phyloP scores from a whole-genome alignment of 2,888 invertebrate genomes.

The Ophonus ardosiacus region DNA sequence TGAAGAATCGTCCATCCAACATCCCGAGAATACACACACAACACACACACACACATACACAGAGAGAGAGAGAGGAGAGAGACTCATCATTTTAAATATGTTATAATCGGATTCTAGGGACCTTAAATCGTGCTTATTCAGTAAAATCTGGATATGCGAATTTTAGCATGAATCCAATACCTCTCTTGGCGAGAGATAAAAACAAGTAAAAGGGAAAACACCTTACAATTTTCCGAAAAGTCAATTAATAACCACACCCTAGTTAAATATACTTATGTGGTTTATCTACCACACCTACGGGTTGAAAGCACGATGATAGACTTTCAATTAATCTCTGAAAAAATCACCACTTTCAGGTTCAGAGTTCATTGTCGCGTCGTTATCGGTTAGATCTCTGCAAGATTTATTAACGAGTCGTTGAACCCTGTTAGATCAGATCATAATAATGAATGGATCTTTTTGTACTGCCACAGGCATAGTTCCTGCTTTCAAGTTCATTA shows the following conservation, averaged over 20 bases:
- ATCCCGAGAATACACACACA: no score
- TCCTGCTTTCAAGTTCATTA: conserved; percentile 42
- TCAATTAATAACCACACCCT: neutral
- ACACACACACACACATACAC: no score
- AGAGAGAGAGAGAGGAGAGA: no score
- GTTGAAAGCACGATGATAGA: neutral
- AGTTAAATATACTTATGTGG: neutral
- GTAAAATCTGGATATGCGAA: no score
- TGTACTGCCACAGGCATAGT: neutral
- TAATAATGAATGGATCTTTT: conserved; percentile 14
- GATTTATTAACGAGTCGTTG: conserved; percentile 17
- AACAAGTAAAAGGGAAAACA: neutral
- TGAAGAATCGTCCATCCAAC: no score
- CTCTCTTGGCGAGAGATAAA: no score
- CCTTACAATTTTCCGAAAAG: neutral
- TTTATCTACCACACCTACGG: neutral
- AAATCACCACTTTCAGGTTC: conserved; percentile 16
- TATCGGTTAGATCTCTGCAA: conserved; percentile 15
- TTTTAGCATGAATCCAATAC: no score
- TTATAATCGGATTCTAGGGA: no score
- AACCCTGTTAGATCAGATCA: neutral
- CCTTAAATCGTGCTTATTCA: no score
- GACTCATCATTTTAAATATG: no score
- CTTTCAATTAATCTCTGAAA: conserved; percentile 7
- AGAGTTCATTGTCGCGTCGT: neutral